Base-by-base conservation (phyloP, 2,888 invertebrate species). In the Chalcis sispes region DNA sequence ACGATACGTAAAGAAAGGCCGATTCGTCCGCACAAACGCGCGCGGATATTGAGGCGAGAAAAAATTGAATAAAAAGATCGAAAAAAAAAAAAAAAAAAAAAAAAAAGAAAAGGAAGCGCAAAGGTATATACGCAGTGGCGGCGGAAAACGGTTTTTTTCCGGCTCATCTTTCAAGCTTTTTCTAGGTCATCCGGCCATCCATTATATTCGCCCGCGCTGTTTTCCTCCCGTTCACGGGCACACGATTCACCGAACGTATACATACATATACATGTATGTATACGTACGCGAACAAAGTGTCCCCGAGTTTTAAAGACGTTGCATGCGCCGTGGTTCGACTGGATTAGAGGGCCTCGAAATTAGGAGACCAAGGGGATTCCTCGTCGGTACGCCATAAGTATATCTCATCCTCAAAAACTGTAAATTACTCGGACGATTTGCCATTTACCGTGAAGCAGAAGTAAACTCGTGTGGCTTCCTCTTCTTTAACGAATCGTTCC, bases 391-490 rank as follows among this genome's bases (percentile, higher is more conserved):
- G 79, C 79, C 82, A 80, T 80, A 79, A 79, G 80, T n/a, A n/a
- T n/a, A n/a, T 81, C 81, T 83, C n/a, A 66, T 46, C 81, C 82
- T 82, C 79, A 84, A 86, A 82, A 84, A 85, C 83, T 83, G 83
- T 83, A 87, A 87, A 87, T 87, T 87, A 87, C 85, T 86, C 82
- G 86, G 86, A 86, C 86, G 18, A 83, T 83, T 82, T 82, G 82
- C 80, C 78, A 79, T 50, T 59, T 23, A 25, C 2, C 20, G 46
- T 15, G 46, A 50, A 27, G 25, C 48, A 36, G 20, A n/a, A n/a
- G n/a, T n/a, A n/a, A n/a, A n/a, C n/a, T n/a, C n/a, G n/a, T n/a
- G n/a, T n/a, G n/a, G n/a, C n/a, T n/a, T n/a, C n/a, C n/a, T n/a
- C n/a, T n/a, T n/a, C n/a, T n/a, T n/a, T n/a, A n/a, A n/a, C n/a